Evolutionary conservation across 2,888 invertebrate genomes (phyloP), one percentile per base, ranked within the genome.

Genomic region (Rhyacophila evoluta): DNA sequence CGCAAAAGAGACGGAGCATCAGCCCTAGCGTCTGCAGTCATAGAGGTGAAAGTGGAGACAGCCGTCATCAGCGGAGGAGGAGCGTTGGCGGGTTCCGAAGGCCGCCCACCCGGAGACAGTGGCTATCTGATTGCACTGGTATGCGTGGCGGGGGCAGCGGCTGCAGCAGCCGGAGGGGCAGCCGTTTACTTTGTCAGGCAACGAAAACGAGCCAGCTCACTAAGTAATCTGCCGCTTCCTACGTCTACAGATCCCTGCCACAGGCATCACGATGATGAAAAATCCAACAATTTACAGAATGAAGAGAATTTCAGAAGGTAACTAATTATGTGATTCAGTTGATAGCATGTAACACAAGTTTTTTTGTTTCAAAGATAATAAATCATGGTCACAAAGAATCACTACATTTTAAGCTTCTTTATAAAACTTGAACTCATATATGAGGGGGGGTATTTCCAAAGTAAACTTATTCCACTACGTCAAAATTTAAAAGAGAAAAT

Each of bases 231-330:
- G 77, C 90, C 87, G 85, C 87, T 88, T 84, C 91, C 90, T 68
- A 91, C 87, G 38, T 86, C 89, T 79, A 93, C 91, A 85, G 91
- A 89, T 79, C 92, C 92, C 86, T 92, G 91, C 83, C 91, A 92
- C 84, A 72, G 82, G 8, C 82, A 82, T 78, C 93, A 94, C 85
- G 95, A 95, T 85, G 95, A 96, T 85, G 96, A 96, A 85, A 96
- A 96, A 86, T 95, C 96, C 1, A 97, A 97, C 87, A 97, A 97
- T 87, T 87, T 96, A 79, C 97, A 97, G 87, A 97, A 96, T 86
- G 96, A 96, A 85, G 97, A 97, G 87, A 97, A 96, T 86, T 89
- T 97, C 79, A 91, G 96, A 74, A 92, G 96, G 82, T 82, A 75
- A 38, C n/a, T n/a, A n/a, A n/a, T n/a, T n/a, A n/a, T n/a, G n/a